Conservation (phyloP, 1,140 invertebrate species). For the Argopecten irradians region DNA sequence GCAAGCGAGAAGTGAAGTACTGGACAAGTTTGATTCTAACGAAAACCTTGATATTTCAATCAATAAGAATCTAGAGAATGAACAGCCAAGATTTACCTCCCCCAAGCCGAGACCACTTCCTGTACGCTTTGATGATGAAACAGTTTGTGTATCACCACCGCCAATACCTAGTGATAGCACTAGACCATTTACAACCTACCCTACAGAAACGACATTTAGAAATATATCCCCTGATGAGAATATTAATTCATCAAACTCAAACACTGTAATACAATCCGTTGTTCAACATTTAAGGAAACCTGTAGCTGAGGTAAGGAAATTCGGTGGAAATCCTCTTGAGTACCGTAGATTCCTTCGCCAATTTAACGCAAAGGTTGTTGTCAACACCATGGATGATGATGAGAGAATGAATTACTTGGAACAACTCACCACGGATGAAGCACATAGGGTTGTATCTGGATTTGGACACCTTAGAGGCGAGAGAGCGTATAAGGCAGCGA, state of each 20-base stretch:
- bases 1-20: slow-evolving; percentile 28
- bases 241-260: too few species aligned
- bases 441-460: slow-evolving; percentile 38
- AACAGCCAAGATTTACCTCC: neutral
- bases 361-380: slow-evolving; percentile 47
- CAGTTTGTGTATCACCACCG: neutral
- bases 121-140: neutral
- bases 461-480: slow-evolving; percentile 44
- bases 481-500: slow-evolving; percentile 43
- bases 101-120: neutral
- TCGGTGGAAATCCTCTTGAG: slow-evolving; percentile 49
- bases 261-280: neutral
- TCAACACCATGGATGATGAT: slow-evolving; percentile 40
- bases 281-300: slow-evolving; percentile 43
- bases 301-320: slow-evolving; percentile 42
- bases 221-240: too few species aligned
- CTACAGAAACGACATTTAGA: too few species aligned
- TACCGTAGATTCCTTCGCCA: slow-evolving; percentile 50
- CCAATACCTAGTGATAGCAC: neutral
- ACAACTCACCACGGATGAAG: slow-evolving; percentile 49
- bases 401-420: slow-evolving; percentile 52
- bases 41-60: neutral
- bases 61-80: neutral
- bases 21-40: slow-evolving; percentile 14
- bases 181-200: neutral